Evolutionary conservation across 2,888 invertebrate species (phyloP), one percentile per base, ranked within the genome.

Genomic region (Eupithecia dodoneata): DNA sequence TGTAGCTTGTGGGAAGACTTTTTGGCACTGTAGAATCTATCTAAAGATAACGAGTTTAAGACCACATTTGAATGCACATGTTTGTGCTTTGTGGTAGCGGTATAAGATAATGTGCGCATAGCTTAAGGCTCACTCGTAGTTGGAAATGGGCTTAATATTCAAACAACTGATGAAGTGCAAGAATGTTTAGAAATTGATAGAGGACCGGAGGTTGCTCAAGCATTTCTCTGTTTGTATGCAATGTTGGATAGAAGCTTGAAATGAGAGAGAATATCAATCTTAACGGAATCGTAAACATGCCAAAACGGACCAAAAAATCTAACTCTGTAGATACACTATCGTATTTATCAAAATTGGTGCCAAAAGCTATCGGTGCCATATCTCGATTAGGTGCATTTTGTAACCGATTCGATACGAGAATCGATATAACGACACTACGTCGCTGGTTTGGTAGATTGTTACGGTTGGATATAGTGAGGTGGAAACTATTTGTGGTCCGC

Each of bases 391-490:
- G 63, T 65, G 44, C 63, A 69, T 77, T 75, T 47, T 65, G 55
- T 75, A 49, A 59, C 71, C 49, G 41, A 42, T 70, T 72, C 44
- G 15, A 69, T 18, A 3, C 0, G 13, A 65, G 49, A 73, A n/a
- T 30, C 71, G 10, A 63, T 30, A 63, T 73, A 69, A 55, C 69
- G 74, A 75, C 66, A 42, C 66, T 59, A 55, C 78, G 83, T 84
- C 80, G 73, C 83, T 83, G 83, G 83, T 84, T 84, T 84, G 83
- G 83, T 83, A 75, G 78, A 78, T 74, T 76, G 79, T 74, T 55
- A 75, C 73, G 49, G 42, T 6, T 44, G 52, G 71, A 65, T 73
- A 42, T 47, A 41, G 41, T 47, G 44, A 70, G 7, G n/a, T 10
- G 52, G 44, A 66, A 71, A 47, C 47, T 18, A 47, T 30, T 69